Evolutionary conservation across 2,113 vertebrate genomes (phyloP).

Genomic region (Brienomyrus longianalis): DNA sequence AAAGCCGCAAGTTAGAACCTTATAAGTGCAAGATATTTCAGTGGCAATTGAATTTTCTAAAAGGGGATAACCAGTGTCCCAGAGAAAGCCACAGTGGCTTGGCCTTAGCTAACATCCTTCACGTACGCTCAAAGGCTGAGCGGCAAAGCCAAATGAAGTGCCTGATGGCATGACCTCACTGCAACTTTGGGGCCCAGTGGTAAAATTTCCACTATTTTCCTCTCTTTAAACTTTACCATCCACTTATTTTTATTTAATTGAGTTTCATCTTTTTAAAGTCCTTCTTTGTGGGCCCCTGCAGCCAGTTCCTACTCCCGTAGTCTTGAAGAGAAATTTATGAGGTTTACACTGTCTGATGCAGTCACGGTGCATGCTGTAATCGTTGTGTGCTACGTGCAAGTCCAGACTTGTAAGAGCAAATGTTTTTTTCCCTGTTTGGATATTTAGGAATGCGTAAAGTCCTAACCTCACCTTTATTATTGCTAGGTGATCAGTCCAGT

Average conservation of each 20-base stretch:
- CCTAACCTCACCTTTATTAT: slow-evolving; percentile 6
- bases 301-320: background rate
- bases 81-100: background rate
- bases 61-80: background rate
- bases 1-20: background rate
- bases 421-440: background rate
- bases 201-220: background rate
- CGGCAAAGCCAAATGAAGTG: background rate
- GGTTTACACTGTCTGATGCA: background rate
- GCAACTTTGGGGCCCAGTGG: background rate
- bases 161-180: background rate
- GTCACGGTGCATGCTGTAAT: background rate
- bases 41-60: background rate
- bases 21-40: background rate
- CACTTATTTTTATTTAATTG: background rate
- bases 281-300: background rate
- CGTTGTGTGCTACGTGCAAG: background rate
- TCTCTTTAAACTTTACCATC: background rate
- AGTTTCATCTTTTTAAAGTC: background rate
- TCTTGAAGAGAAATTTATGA: background rate
- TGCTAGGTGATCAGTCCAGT: background rate
- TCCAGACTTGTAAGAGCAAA: background rate
- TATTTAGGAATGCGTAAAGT: background rate
- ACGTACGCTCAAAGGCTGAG: background rate
- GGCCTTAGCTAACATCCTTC: background rate